These are phyloP conservation scores for Rhopalosiphum maidis DNA, from an alignment of 1,140 invertebrate species.

Conservation along the genomic window DNA sequence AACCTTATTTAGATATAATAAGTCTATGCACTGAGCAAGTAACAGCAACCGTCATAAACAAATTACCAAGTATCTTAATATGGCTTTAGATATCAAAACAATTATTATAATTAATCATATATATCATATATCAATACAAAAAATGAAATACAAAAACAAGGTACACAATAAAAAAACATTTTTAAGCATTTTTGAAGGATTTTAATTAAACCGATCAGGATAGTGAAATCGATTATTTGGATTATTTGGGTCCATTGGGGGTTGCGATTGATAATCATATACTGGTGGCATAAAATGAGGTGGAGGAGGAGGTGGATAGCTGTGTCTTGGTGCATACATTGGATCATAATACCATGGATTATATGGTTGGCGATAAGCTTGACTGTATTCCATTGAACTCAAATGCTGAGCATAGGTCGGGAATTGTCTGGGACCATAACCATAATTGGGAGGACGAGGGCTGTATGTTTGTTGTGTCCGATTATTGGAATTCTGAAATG, in stretches of 20 bases:
- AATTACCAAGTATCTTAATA: background rate
- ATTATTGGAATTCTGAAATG: background rate
- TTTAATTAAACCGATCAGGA: background rate
- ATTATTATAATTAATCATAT: background rate
- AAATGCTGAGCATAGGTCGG: constrained; percentile 11
- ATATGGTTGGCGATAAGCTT: background rate
- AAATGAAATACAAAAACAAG: background rate
- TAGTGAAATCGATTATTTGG: background rate
- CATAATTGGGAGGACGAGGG: background rate
- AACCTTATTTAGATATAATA: background rate
- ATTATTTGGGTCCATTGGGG: background rate
- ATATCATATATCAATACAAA: background rate
- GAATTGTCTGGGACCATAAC: background rate
- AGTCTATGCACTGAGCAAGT: background rate
- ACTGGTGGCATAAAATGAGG: background rate
- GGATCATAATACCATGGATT: constrained; percentile 18
- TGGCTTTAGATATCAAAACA: background rate
- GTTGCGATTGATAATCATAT: background rate
- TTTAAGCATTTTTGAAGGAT: background rate
- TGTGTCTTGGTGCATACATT: background rate
- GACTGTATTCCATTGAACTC: background rate
- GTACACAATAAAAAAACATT: background rate
- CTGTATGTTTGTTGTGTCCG: background rate
- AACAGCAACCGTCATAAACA: background rate
- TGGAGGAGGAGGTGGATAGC: background rate